These are phyloP conservation scores for Amblyornis subalaris DNA, from an alignment of 2,113 vertebrate genomes.

Conservation along the genomic window DNA sequence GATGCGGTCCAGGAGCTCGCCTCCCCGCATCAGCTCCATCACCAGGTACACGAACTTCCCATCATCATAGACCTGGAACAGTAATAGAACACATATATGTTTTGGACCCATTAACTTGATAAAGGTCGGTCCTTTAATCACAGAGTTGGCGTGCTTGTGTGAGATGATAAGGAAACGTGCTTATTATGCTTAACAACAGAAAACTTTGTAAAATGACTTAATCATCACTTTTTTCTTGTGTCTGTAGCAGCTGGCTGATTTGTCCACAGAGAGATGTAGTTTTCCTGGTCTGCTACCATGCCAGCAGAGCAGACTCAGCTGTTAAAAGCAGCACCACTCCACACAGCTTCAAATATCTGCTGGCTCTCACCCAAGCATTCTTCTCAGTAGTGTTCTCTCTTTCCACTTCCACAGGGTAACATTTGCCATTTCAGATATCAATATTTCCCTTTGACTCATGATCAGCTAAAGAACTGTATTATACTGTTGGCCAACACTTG, in stretches of 20 bases:
- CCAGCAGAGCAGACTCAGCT: not conserved
- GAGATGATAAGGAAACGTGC: not conserved
- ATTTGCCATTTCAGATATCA: slow-evolving; percentile 31
- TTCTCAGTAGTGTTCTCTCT: not conserved
- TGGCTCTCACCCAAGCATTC: not conserved
- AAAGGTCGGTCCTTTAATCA: not conserved
- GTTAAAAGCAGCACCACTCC: not conserved
- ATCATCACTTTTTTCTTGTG: not conserved
- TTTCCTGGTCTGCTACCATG: not conserved
- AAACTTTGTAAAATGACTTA: not conserved
- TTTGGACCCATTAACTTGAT: not conserved
- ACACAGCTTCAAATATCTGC: not conserved
- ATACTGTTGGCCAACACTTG: not conserved
- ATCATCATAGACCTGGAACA: slow-evolving; percentile 86
- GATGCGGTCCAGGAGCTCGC: slow-evolving; percentile 89
- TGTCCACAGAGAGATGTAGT: not conserved
- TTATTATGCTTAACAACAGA: not conserved
- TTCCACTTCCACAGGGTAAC: not conserved
- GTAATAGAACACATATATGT: fast-evolving
- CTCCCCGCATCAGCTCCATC: slow-evolving; percentile 90
- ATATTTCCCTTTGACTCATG: slow-evolving; percentile 6
- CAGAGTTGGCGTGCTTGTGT: not conserved
- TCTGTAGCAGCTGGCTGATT: not conserved
- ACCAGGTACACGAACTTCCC: slow-evolving; percentile 88
- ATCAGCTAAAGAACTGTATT: not conserved